phyloP scores from a whole-genome alignment of 2,113 vertebrate species.

The Mustelus asterias region DNA sequence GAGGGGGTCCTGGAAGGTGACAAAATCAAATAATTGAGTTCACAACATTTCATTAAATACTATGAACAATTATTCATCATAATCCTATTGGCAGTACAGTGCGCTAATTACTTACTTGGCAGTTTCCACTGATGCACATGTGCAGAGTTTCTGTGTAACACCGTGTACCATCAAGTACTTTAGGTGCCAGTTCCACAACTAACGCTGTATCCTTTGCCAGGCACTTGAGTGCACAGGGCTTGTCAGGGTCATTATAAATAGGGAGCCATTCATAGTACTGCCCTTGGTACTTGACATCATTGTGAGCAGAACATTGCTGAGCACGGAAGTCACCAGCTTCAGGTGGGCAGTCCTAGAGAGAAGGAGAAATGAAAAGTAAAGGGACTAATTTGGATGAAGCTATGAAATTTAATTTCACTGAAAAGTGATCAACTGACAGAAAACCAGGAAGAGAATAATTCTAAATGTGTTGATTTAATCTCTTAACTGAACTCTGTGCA shows the following conservation, averaged over 20 bases:
- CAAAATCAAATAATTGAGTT: neutral
- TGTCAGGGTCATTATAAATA: conserved; percentile 81
- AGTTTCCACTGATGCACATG: conserved; percentile 93
- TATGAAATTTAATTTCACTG: neutral
- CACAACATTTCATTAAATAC: neutral
- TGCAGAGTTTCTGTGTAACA: conserved; percentile 93
- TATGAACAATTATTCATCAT: neutral
- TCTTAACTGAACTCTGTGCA: neutral
- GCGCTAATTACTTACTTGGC: conserved; percentile 68
- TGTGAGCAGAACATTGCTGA: conserved; percentile 93
- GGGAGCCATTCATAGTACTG: conserved; percentile 90
- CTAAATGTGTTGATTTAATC: neutral
- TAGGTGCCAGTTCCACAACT: conserved; percentile 84
- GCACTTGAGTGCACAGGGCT: conserved; percentile 87
- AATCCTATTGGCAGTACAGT: neutral
- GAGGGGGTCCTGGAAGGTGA: neutral
- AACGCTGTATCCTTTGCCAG: conserved; percentile 68
- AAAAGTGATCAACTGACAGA: neutral
- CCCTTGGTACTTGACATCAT: conserved; percentile 82
- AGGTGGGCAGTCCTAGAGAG: conserved; percentile 76
- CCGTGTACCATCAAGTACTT: conserved; percentile 90
- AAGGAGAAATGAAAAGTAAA: conserved; percentile 19
- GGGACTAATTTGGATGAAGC: neutral
- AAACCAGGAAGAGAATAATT: neutral
- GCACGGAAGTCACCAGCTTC: conserved; percentile 88